Conservation (phyloP, 2,888 invertebrate genomes). For the Brenthis daphne region DNA sequence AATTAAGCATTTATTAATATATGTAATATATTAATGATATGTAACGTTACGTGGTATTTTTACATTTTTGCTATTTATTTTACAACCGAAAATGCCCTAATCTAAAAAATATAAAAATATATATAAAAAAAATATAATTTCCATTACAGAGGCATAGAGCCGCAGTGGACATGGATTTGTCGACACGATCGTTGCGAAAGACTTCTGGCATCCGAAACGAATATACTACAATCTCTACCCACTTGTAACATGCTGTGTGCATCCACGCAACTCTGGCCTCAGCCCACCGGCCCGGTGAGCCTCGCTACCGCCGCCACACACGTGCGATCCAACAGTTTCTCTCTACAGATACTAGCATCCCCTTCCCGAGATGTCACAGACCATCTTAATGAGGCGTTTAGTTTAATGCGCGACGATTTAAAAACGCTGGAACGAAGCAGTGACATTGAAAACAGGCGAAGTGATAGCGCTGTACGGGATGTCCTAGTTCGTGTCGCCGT, state of each 20-base stretch:
- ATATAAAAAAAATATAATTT: conserved; percentile 1
- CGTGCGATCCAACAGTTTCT: conserved; percentile 79
- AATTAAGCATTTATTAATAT: too few species aligned
- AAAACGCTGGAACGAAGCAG: conserved; percentile 69
- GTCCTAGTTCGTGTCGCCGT: conserved; percentile 79
- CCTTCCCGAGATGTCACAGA: conserved; percentile 64
- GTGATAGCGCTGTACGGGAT: conserved; percentile 41
- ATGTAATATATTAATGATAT: too few species aligned
- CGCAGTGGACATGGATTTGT: conserved; percentile 91
- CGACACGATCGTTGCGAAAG: conserved; percentile 87
- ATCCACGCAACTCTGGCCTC: conserved; percentile 89
- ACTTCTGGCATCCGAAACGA: conserved; percentile 61
- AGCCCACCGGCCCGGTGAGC: conserved; percentile 87
- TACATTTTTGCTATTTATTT: too few species aligned
- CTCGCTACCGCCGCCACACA: conserved; percentile 85
- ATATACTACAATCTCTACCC: conserved; percentile 82
- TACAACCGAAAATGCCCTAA: not conserved
- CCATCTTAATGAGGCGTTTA: conserved; percentile 77
- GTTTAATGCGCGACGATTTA: conserved; percentile 77
- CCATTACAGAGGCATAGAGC: conserved; percentile 72
- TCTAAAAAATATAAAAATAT: not conserved
- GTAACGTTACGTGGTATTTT: too few species aligned
- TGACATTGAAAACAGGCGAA: conserved; percentile 46
- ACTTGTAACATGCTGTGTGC: conserved; percentile 92
- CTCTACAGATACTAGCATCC: conserved; percentile 64